Evolutionary conservation across 92 coral and sea anemone genomes (phyloP).

Genomic region (Metridium senile): DNA sequence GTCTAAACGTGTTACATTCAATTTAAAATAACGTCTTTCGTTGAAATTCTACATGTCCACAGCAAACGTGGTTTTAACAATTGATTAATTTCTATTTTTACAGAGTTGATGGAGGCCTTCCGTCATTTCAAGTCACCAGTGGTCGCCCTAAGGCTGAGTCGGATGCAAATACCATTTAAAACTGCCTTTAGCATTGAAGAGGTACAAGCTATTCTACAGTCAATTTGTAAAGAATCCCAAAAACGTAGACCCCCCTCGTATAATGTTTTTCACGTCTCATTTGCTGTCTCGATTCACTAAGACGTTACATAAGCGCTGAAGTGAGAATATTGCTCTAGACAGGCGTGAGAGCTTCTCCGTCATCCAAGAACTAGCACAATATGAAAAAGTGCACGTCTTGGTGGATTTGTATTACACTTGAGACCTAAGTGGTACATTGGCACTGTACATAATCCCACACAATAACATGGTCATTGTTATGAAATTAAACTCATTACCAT

Average conservation of each 20-base stretch:
- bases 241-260: background rate
- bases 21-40: too few relatives aligned
- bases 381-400: background rate
- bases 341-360: background rate
- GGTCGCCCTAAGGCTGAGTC: constrained; percentile 19
- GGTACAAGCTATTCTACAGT: constrained; percentile 8
- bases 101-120: constrained; percentile 20
- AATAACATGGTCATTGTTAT: background rate
- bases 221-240: background rate
- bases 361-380: background rate
- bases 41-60: background rate
- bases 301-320: background rate
- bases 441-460: background rate
- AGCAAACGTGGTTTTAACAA: background rate
- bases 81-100: background rate
- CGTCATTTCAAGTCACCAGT: constrained; percentile 5
- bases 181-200: constrained; percentile 32
- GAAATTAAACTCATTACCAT: background rate
- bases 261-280: too few relatives aligned
- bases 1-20: too few relatives aligned
- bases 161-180: constrained; percentile 32
- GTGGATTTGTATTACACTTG: background rate
- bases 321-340: background rate
- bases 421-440: background rate
- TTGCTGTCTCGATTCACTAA: too few relatives aligned